Evolutionary conservation across 2,113 vertebrate genomes (phyloP), one percentile per base, ranked within the genome.

Genomic region (Cyanistes caeruleus): DNA sequence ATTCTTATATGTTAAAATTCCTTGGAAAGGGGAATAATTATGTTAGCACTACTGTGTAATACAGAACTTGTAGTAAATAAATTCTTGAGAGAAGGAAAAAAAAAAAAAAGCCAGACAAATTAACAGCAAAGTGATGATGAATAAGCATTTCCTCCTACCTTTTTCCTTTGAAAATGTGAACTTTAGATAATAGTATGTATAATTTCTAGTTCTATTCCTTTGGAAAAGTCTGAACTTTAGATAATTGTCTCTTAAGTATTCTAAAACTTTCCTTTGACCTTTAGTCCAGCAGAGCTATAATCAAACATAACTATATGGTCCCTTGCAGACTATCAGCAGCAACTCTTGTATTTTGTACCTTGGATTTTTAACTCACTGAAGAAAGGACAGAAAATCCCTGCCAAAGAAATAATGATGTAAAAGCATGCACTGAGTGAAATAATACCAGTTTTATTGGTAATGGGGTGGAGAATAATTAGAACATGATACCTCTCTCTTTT

Each of bases 181-280:
- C 94, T 98, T 98, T 97, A 96, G 80, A 90, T 97, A 97, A 97
- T 93, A 97, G 95, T 93, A 64, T 90, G 67, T 52, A 70, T 95
- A 93, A 89, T 95, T 97, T 97, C 87, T 89, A 91, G 69, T 80
- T 86, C 90, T 97, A 68, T 95, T 92, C 68, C 83, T 95, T 96
- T 97, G 67, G 70, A 95, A 92, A 96, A 96, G 93, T 72, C 84
- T 96, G 93, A 98, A 98, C 96, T 98, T 97, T 97, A 97, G 86
- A 89, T 97, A 98, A 97, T 96, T 96, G 81, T 95, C 83, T 95
- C 96, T 97, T 97, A 97, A 96, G 73, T 51, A 93, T 93, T 96
- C 72, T 90, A 88, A 97, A 98, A 97, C 73, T 91, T 97, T 97
- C 76, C 56, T 95, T 76, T 97, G 95, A 98, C 96, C 93, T 97